Percentiles rank a stretch among this genome's conserved stretches.
Evolutionary conservation across 2,797 vertebrate genomes (phyloP).

Genomic region (Phyllotis vaccarum): DNA sequence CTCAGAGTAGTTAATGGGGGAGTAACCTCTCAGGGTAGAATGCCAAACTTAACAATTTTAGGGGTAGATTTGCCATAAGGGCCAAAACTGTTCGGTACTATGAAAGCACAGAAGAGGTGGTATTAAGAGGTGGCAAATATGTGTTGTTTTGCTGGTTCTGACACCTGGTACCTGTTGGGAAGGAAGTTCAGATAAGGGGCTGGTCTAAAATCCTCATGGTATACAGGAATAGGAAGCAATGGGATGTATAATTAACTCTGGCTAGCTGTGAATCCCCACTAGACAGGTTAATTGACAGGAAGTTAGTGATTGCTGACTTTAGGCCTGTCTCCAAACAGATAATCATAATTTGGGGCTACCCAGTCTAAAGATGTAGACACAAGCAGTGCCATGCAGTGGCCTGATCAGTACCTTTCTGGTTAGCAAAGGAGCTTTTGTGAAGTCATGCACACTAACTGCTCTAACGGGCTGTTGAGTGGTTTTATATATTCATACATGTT

Average conservation of each 20-base stretch:
- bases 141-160: slow-evolving; percentile 14
- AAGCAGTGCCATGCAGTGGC: background rate
- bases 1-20: slow-evolving; percentile 59
- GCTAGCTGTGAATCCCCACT: background rate
- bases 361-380: background rate
- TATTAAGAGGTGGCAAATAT: slow-evolving; percentile 18
- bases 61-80: slow-evolving; percentile 57
- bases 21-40: slow-evolving; percentile 40
- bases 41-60: background rate
- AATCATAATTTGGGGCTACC: background rate
- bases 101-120: slow-evolving; percentile 42
- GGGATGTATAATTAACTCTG: background rate
- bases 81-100: slow-evolving; percentile 72
- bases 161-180: background rate
- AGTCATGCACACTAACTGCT: background rate
- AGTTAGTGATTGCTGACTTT: slow-evolving; percentile 8
- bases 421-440: slow-evolving; percentile 3
- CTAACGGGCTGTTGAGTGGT: background rate
- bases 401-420: background rate
- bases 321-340: background rate
- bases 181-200: slow-evolving; percentile 19
- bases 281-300: slow-evolving; percentile 27
- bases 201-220: background rate
- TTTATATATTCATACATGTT: slow-evolving; percentile 1
- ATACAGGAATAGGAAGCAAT: background rate